These are phyloP conservation scores for Drosophila bifasciata DNA, from an alignment of 1,140 invertebrate genomes.

Conservation along the genomic window DNA sequence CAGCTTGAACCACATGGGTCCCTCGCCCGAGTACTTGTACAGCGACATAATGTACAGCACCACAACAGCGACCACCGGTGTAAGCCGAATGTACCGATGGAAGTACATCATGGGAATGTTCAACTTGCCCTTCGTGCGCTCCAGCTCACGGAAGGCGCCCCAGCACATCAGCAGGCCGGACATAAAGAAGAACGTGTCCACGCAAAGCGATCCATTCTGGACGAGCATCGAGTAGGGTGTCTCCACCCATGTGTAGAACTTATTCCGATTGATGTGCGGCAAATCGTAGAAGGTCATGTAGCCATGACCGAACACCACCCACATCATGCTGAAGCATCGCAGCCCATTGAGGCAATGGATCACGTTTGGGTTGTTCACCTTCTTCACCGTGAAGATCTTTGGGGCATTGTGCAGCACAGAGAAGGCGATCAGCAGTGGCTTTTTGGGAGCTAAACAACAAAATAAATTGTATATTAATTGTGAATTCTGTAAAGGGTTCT, in stretches of 20 bases:
- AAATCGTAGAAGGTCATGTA: slow-evolving; percentile 76
- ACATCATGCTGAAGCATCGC: slow-evolving; percentile 87
- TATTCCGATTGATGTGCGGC: slow-evolving; percentile 73
- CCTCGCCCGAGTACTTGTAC: slow-evolving; percentile 85
- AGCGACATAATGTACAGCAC: slow-evolving; percentile 85
- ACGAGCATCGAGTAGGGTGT: slow-evolving; percentile 86
- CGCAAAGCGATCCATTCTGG: slow-evolving; percentile 87
- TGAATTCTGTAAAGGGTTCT: no score
- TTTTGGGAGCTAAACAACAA: slow-evolving; percentile 47
- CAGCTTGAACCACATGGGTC: slow-evolving; percentile 86
- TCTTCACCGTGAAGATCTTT: slow-evolving; percentile 78
- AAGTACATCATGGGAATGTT: slow-evolving; percentile 85
- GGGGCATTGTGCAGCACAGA: slow-evolving; percentile 77
- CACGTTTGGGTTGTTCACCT: slow-evolving; percentile 72
- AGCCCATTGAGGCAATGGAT: slow-evolving; percentile 86
- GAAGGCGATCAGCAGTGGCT: slow-evolving; percentile 66
- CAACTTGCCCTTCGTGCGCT: slow-evolving; percentile 86
- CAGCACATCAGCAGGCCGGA: slow-evolving; percentile 88
- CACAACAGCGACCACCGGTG: slow-evolving; percentile 86
- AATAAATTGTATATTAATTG: neutral
- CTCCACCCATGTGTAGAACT: slow-evolving; percentile 73
- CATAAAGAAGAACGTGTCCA: slow-evolving; percentile 89
- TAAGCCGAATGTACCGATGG: slow-evolving; percentile 86
- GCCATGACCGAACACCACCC: slow-evolving; percentile 88
- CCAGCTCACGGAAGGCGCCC: slow-evolving; percentile 87